These are phyloP conservation scores for Gallinago media DNA, from an alignment of 2,113 vertebrate genomes.

Conservation along the genomic window DNA sequence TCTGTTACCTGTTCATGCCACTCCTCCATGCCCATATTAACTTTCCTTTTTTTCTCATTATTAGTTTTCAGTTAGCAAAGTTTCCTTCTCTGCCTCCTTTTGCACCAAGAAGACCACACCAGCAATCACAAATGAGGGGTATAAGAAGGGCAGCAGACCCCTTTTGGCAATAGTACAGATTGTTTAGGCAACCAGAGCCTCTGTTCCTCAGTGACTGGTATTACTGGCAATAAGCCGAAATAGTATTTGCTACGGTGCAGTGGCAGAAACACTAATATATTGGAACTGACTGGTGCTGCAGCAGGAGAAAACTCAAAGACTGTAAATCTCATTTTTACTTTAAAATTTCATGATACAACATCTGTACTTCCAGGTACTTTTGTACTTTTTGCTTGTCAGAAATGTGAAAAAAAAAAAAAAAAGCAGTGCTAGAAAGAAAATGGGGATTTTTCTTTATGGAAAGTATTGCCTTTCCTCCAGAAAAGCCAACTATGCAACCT, in stretches of 20 bases:
- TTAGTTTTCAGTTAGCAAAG: neutral
- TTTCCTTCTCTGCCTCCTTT: neutral
- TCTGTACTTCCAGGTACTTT: constrained; percentile 12
- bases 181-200: neutral
- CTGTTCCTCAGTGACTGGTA: neutral
- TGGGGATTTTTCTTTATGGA: neutral
- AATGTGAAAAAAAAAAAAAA: neutral
- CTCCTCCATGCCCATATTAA: neutral
- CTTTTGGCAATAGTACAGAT: neutral
- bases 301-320: neutral
- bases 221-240: neutral
- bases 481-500: constrained; percentile 64
- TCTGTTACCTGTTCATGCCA: neutral
- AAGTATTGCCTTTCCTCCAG: constrained; percentile 53
- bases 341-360: neutral
- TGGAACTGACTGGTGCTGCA: neutral
- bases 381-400: neutral
- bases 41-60: neutral
- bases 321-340: neutral
- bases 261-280: neutral
- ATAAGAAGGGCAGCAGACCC: neutral
- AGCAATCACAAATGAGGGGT: neutral
- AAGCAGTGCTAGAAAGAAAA: neutral
- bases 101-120: neutral
- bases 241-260: neutral